Base-by-base conservation (phyloP, 2,113 vertebrate genomes). In the Corythoichthys intestinalis region DNA sequence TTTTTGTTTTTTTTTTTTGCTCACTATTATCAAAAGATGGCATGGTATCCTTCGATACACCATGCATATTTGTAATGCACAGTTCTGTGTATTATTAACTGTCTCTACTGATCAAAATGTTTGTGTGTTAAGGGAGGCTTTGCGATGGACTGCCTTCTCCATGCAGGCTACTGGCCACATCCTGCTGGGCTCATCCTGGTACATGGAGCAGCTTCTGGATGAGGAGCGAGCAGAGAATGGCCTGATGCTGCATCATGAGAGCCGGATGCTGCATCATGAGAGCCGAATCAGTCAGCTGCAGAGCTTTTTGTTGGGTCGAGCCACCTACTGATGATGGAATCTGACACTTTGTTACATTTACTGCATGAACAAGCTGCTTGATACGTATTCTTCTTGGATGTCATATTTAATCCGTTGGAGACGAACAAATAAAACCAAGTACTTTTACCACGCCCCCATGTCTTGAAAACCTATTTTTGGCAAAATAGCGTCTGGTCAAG, bases 131-230 rank as follows among this genome's bases (percentile, higher is more conserved):
- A 99, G 96, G 92, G 95, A 97, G 86, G 92, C 89, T 35, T 81
- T 98, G 69, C 93, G 94, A 74, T 98, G 95, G 95, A 92, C 90
- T 0, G 82, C 95, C 60, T 93, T 96, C 80, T 93, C 92, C 84
- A 97, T 98, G 96, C 95, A 96, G 82, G 88, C 95, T 77, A 95
- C 95, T 0, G 97, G 96, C 15, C 95, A 99, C 1, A 63, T 97
- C 78, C 89, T 99, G 73, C 91, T 99, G 0, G 94, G 97, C 72
- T 95, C 94, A 52, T 98, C 96, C 60, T 93, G 91, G 75, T 98
- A 98, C 86, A 92, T 99, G 74, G 94, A 96, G 86, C 94, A 95
- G 82, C 87, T 99, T 60, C 87, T 99, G 87, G 93, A 94, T 67
- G 93, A 93, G 0, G 93, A 94, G 9, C 4, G 75, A 52, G 88